These are phyloP conservation scores for Sarcophaga bullata DNA, from an alignment of 1,140 invertebrate species.

Conservation along the genomic window DNA sequence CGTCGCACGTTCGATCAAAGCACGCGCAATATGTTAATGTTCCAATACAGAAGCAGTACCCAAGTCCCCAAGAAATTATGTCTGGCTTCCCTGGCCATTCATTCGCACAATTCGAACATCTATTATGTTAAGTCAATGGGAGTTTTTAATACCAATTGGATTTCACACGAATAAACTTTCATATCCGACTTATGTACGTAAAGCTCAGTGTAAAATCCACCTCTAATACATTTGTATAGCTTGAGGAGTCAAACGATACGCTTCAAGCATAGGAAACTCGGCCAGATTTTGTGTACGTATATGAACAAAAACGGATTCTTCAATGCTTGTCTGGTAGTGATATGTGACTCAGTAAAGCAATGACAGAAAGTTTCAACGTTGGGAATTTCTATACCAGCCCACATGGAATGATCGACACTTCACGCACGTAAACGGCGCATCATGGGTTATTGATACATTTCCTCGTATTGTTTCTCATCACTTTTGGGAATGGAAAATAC, in stretches of 20 bases:
- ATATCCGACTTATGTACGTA: conserved; percentile 86
- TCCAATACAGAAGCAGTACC: conserved; percentile 93
- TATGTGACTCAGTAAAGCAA: conserved; percentile 94
- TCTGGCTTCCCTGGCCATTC: conserved; percentile 83
- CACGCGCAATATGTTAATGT: conserved; percentile 91
- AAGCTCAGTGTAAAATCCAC: conserved; percentile 93
- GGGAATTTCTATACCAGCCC: conserved; percentile 99
- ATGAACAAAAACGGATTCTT: conserved; percentile 98
- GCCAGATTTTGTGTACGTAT: conserved; percentile 96
- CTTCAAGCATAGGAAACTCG: conserved; percentile 95
- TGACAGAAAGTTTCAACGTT: conserved; percentile 95
- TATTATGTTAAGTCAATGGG: conserved; percentile 95
- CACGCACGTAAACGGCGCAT: conserved; percentile 93
- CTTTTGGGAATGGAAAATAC: conserved; percentile 95
- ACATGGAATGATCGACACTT: conserved; percentile 99
- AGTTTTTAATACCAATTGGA: conserved; percentile 95
- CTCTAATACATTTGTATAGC: conserved; percentile 96
- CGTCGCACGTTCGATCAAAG: conserved; percentile 94
- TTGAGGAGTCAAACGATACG: conserved; percentile 93
- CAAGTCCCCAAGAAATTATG: conserved; percentile 90
- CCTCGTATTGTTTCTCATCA: conserved; percentile 93
- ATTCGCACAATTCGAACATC: conserved; percentile 95
- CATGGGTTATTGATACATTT: conserved; percentile 96
- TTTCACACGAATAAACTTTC: conserved; percentile 95
- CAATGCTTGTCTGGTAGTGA: conserved; percentile 97